Evolutionary conservation across 2,113 vertebrate species (phyloP), one percentile per base, ranked within the genome.

Genomic region (Pteropus alecto): DNA sequence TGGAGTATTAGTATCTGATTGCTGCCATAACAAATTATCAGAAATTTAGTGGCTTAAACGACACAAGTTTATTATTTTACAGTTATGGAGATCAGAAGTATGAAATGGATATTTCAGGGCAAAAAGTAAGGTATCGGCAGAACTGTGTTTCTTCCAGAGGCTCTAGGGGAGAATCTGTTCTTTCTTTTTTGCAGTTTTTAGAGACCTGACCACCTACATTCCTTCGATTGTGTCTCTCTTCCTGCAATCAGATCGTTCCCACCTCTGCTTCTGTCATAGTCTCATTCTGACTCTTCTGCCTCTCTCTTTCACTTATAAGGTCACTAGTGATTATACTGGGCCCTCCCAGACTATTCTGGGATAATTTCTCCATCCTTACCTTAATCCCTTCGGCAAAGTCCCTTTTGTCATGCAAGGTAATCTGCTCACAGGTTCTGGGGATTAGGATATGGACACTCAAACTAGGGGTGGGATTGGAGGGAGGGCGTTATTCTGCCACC

Each of bases 391-490:
- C 7, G 60, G 13, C 10, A 74, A 85, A 78, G 18, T 51, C 43
- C 16, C 6, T 78, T 79, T 87, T 46, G 14, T 16, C 19, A 61
- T 19, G 7, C 30, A 61, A 82, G n/a, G 9, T 67, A 81, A 81
- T 16, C 2, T 68, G 61, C 46, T 51, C 30, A 51, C 33, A 54
- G 38, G 1, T 58, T 56, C 54, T 43, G 15, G 58, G 2, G 7
- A 60, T 54, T 65, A 74, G 54, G 35, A 38, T 9, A 48, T 16
- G n/a, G 12, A 28, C n/a, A 41, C 41, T 10, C 28, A 54, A 41
- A 48, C 4, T 63, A 43, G 43, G 28, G 9, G 15, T 18, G 4
- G 33, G 48, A 1, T 12, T 5, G 1, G 21, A 0, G 13, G 35
- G 3, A 5, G 16, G 15, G 11, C 22, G 58, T n/a, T 65, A 38